phyloP scores from a whole-genome alignment of 2,113 vertebrate species.

The Chaetorhynchus papuensis region DNA sequence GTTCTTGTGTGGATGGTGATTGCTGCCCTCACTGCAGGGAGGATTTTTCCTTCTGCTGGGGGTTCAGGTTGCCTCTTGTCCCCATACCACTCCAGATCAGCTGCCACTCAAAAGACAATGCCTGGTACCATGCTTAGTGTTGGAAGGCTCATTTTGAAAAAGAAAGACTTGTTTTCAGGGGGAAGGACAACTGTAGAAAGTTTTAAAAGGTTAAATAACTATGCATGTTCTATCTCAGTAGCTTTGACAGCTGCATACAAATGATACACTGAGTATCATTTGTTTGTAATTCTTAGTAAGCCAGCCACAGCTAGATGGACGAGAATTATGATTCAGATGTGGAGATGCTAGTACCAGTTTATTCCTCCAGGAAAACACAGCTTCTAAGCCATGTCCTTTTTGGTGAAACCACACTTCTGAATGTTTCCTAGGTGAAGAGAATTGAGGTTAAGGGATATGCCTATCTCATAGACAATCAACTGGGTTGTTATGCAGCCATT shows the following conservation, averaged over 20 bases:
- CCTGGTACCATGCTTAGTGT: not conserved
- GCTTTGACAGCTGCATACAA: not conserved
- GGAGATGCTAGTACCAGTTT: not conserved
- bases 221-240: not conserved
- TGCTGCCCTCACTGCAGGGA: not conserved
- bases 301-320: not conserved
- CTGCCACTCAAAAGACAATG: not conserved
- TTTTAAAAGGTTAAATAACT: not conserved
- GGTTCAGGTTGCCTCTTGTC: not conserved
- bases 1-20: rapidly evolving
- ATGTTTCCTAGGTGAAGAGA: not conserved
- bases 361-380: not conserved
- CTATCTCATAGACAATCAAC: rapidly evolving
- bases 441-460: not conserved
- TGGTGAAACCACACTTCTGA: not conserved
- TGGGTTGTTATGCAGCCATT: not conserved
- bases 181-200: not conserved
- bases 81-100: rapidly evolving
- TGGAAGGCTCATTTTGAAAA: not conserved
- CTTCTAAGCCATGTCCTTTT: not conserved
- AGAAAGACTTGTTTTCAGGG: not conserved
- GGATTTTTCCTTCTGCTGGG: not conserved
- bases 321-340: not conserved
- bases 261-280: not conserved
- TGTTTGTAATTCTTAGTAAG: not conserved